phyloP scores from a whole-genome alignment of 2,888 invertebrate species.

The Napeogenes inachia region DNA sequence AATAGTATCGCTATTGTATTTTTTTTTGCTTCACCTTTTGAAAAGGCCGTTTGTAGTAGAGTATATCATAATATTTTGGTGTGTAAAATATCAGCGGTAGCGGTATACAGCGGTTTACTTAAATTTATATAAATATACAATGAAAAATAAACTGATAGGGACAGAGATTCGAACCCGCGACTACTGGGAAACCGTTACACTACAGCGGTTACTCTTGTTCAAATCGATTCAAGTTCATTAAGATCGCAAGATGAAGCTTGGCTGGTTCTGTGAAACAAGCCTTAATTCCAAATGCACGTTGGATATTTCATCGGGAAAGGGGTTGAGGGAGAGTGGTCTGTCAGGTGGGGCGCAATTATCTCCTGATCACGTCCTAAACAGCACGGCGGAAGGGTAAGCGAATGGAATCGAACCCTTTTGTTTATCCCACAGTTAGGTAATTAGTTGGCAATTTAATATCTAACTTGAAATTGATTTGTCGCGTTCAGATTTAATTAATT shows the following conservation, averaged over 20 bases:
- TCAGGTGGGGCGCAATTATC: constrained; percentile 46
- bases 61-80: too few relatives aligned
- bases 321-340: constrained; percentile 35
- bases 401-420: constrained; percentile 48
- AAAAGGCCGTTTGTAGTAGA: too few relatives aligned
- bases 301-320: constrained; percentile 43
- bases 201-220: background rate
- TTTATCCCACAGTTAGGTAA: constrained; percentile 39
- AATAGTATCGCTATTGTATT: background rate
- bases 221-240: background rate
- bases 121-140: too few relatives aligned
- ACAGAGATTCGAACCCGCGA: too few relatives aligned
- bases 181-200: too few relatives aligned
- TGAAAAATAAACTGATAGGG: too few relatives aligned
- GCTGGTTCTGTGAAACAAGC: constrained; percentile 28
- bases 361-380: constrained; percentile 52
- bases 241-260: constrained; percentile 17
- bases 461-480: constrained; percentile 35
- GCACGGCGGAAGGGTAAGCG: constrained; percentile 45
- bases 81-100: too few relatives aligned
- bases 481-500: constrained; percentile 34
- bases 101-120: too few relatives aligned
- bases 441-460: constrained; percentile 38
- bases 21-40: too few relatives aligned
- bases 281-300: constrained; percentile 51